phyloP scores from a whole-genome alignment of 2,113 vertebrate genomes.

The Microtus oregoni region DNA sequence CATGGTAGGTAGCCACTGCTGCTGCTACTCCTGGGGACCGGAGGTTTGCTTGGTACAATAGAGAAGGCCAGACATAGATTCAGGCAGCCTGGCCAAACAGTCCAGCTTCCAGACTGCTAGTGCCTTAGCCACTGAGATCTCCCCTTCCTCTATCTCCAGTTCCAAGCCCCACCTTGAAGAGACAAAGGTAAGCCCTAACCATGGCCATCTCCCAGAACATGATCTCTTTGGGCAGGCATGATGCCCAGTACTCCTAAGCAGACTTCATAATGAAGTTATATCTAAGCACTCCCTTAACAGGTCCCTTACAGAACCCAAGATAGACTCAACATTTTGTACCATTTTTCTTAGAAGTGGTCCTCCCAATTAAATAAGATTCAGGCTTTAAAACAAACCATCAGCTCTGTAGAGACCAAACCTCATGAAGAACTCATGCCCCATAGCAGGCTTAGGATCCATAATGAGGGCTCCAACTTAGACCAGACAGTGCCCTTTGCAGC shows the following conservation, averaged over 20 bases:
- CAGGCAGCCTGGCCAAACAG: too few species aligned
- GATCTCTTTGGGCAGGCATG: background rate
- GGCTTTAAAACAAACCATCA: background rate
- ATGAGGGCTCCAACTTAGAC: background rate
- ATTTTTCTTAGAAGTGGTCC: background rate
- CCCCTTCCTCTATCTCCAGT: background rate
- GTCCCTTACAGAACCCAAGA: background rate
- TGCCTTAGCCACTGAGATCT: background rate
- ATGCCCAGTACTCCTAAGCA: background rate
- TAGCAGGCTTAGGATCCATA: background rate
- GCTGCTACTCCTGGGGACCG: background rate
- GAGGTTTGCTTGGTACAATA: background rate
- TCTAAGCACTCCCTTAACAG: background rate
- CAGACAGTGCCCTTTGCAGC: background rate
- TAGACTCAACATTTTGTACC: conserved; percentile 1
- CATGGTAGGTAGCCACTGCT: background rate
- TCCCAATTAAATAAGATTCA: background rate
- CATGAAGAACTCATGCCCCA: background rate
- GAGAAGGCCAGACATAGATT: background rate
- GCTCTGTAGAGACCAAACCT: background rate
- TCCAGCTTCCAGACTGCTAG: background rate
- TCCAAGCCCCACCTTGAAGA: background rate
- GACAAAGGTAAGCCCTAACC: background rate
- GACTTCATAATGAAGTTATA: background rate
- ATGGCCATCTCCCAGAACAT: background rate